Evolutionary conservation across 1,140 invertebrate genomes (phyloP), one percentile per base, ranked within the genome.

Genomic region (Drosophila sturtevanti): DNA sequence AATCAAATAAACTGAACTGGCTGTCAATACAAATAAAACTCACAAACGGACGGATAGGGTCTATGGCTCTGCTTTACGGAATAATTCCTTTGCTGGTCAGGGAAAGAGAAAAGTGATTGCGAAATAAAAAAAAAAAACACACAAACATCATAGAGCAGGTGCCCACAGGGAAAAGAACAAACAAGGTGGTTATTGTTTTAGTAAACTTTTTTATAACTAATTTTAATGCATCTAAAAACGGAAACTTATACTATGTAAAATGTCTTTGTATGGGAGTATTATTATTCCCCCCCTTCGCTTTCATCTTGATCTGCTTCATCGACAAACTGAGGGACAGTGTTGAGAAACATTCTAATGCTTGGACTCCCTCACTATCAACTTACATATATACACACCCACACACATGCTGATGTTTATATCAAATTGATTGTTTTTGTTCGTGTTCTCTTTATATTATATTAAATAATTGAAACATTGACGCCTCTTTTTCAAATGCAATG

Each of bases 71-170:
- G 2, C 16, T 48, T 48, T 48, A 48, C 16, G 6, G 16, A 48
- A 21, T 3, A 68, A 27, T 41, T 63, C 27, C 65, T 22, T 54
- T 52, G 37, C 22, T 70, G 56, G 48, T 24, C 58, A 35, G 41
- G 34, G 14, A 75, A 72, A 82, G 52, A 31, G 14, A 75, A 70
- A 89, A 79, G 79, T 79, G 84, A 86, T 86, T 86, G 82, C 82
- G 82, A 86, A 86, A 86, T 86, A 72, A 21, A 59, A n/a, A 34
- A 37, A 24, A 9, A 52, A 48, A 27, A 34, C 69, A 21, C 16
- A 21, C n/a, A 16, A 48, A 44, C 7, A 18, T 44, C 7, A 44
- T 44, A 16, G 16, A 18, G 7, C 16, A 48, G 67, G 67, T 75
- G 59, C 51, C 63, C 51, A 16, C 35, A 14, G 12, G 31, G 58